Evolutionary conservation across 2,113 vertebrate genomes (phyloP).

Genomic region (Datnioides undecimradiatus): DNA sequence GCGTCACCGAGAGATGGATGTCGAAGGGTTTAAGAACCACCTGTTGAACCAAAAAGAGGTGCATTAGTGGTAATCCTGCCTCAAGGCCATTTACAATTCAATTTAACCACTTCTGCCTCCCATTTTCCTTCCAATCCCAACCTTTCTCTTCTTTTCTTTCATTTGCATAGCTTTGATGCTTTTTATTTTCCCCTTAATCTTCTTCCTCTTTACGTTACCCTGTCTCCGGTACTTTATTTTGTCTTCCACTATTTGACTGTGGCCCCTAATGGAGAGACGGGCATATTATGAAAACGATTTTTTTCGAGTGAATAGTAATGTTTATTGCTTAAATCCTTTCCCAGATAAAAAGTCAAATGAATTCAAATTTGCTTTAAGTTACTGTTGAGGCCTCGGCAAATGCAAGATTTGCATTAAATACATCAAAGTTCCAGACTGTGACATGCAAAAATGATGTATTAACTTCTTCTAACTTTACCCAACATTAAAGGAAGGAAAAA

Average conservation of each 20-base stretch:
- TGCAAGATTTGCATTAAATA: neutral
- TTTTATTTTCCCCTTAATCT: neutral
- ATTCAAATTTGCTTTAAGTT: neutral
- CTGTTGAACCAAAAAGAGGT: conserved; percentile 33
- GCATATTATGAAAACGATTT: neutral
- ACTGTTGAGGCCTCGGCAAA: neutral
- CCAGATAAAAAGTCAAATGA: neutral
- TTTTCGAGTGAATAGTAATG: neutral
- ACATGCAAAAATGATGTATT: neutral
- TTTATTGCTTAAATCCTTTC: neutral
- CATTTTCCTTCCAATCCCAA: conserved; percentile 15
- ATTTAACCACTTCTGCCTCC: conserved; percentile 30
- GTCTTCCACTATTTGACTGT: conserved; percentile 1
- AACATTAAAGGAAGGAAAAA: neutral
- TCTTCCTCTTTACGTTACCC: neutral
- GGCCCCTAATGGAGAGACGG: neutral
- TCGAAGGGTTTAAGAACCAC: conserved; percentile 34
- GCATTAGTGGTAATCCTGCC: conserved; percentile 45
- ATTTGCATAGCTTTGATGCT: conserved; percentile 18
- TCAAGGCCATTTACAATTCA: conserved; percentile 44
- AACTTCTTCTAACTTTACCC: neutral
- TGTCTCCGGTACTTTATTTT: neutral
- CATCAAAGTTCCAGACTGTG: neutral
- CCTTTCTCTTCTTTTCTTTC: neutral
- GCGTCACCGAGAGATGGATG: conserved; percentile 20